These are phyloP conservation scores for Neoseiulus cucumeris DNA, from an alignment of 1,140 invertebrate genomes.

Conservation along the genomic window DNA sequence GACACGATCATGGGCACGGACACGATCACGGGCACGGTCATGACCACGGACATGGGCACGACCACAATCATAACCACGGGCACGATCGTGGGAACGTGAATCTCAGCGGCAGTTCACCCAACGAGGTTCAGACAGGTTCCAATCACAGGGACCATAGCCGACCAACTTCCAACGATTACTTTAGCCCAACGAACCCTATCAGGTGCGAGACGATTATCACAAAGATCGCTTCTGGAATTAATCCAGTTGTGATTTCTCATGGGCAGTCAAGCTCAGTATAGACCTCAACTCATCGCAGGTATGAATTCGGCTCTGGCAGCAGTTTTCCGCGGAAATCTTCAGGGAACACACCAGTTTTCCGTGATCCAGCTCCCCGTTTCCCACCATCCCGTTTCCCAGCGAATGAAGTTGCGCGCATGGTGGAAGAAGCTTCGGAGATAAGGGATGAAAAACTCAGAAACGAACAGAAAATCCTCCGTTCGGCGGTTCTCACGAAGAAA, in stretches of 20 bases:
- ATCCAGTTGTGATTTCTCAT: background rate
- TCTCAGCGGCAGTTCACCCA: no score
- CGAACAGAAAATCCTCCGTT: background rate
- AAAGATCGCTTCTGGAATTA: background rate
- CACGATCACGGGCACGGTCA: background rate
- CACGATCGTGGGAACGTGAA: no score
- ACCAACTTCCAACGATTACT: background rate
- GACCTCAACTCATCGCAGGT: background rate
- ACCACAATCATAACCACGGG: no score
- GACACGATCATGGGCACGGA: background rate
- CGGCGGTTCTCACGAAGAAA: background rate
- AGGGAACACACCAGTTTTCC: background rate
- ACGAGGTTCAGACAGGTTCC: no score
- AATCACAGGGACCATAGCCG: background rate
- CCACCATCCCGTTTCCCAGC: background rate
- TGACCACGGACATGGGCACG: background rate
- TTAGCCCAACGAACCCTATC: background rate
- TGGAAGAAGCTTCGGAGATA: background rate
- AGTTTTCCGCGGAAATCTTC: background rate
- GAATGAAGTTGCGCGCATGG: background rate
- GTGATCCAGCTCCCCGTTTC: background rate
- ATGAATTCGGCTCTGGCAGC: background rate
- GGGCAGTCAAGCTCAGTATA: background rate
- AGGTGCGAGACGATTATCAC: background rate
- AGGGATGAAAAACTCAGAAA: background rate